These are phyloP conservation scores for Zapus hudsonius DNA, from an alignment of 2,113 vertebrate genomes.

Conservation along the genomic window DNA sequence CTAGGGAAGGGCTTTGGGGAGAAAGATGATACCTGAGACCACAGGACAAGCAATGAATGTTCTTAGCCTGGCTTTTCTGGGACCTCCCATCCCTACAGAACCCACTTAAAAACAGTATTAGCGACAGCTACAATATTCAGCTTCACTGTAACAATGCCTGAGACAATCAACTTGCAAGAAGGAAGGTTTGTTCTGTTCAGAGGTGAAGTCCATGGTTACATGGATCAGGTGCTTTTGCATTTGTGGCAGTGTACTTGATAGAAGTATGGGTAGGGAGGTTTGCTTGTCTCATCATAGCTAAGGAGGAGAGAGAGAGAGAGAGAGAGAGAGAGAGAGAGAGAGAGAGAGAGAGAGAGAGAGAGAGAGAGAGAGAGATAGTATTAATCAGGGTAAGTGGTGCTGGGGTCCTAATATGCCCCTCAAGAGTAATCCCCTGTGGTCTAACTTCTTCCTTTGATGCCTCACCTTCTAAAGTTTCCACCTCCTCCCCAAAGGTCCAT, in stretches of 20 bases:
- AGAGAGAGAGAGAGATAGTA: background rate
- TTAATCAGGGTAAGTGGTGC: too few species aligned
- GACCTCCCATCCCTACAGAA: background rate
- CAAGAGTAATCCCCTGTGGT: background rate
- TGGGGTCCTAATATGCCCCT: too few species aligned
- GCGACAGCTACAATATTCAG: background rate
- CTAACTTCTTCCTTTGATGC: background rate
- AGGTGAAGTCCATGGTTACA: background rate
- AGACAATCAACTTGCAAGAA: background rate
- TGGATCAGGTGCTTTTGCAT: background rate
- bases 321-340: too few species aligned
- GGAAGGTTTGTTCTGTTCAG: background rate
- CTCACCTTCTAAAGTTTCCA: background rate
- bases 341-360: too few species aligned
- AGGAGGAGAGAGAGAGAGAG: background rate
- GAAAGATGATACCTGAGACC: background rate
- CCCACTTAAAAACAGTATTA: background rate
- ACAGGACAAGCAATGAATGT: background rate
- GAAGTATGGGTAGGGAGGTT: background rate
- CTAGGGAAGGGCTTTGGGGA: background rate
- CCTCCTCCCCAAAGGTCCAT: background rate
- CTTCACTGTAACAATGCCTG: background rate
- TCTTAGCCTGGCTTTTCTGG: background rate
- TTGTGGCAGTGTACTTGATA: background rate
- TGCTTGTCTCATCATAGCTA: background rate